A percentile compares a stretch with the other conserved stretches of the same genome.
These are phyloP conservation scores for Himalopsyche japonica DNA, from an alignment of 2,888 invertebrate species.

Conservation along the genomic window DNA sequence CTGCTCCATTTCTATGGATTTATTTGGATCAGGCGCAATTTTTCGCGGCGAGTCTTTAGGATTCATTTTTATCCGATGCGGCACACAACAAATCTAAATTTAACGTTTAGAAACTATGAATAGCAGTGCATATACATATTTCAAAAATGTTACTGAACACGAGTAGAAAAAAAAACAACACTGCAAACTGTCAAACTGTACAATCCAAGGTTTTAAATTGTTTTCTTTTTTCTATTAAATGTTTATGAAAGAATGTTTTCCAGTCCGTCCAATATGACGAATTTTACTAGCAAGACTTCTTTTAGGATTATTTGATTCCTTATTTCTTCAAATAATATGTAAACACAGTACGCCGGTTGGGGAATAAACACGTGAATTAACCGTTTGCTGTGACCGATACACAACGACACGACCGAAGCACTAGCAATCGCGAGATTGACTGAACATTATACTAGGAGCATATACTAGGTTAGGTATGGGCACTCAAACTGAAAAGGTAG, in stretches of 20 bases:
- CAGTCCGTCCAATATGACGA: not conserved
- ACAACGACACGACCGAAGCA: not conserved
- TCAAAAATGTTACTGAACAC: not conserved
- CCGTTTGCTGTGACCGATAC: not conserved
- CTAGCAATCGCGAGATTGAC: not conserved
- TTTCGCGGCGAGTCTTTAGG: slow-evolving; percentile 10
- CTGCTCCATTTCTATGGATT: slow-evolving; percentile 32
- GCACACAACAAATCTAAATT: not conserved
- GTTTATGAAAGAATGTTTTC: not conserved
- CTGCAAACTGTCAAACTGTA: not conserved
- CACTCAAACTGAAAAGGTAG: not conserved
- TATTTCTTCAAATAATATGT: not conserved
- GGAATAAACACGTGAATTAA: not conserved
- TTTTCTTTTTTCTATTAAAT: not conserved
- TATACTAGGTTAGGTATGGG: not conserved
- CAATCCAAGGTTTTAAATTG: not conserved
- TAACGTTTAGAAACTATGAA: not conserved
- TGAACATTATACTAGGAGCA: not conserved
- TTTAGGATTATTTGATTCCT: not conserved
- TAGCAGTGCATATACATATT: not conserved
- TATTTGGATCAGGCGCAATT: slow-evolving; percentile 15
- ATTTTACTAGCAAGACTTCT: not conserved
- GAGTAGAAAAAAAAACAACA: not conserved
- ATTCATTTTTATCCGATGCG: slow-evolving; percentile 3
- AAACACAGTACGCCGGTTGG: not conserved